Conservation (phyloP, 2,113 vertebrate species). For the Neotoma lepida region DNA sequence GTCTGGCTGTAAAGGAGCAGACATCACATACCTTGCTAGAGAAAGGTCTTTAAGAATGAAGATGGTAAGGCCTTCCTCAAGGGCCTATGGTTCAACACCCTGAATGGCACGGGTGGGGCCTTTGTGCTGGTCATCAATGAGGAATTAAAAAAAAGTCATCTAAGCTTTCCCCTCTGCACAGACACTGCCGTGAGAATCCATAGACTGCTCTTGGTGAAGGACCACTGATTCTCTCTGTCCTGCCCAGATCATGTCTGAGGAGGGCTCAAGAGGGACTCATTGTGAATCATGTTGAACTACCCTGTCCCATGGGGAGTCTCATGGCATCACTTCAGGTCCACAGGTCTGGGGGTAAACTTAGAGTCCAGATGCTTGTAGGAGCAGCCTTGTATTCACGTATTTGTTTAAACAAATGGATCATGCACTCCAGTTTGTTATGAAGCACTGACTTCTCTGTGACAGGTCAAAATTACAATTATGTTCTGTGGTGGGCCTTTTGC, state of each 20-base stretch:
- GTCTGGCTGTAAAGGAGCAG: neutral
- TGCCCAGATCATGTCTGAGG: neutral
- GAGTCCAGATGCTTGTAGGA: neutral
- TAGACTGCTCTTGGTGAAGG: neutral
- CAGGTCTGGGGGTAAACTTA: neutral
- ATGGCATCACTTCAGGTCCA: neutral
- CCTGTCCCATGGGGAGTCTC: neutral
- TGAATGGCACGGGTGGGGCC: neutral
- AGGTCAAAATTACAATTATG: neutral
- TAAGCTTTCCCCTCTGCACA: neutral
- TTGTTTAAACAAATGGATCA: neutral
- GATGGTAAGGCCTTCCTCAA: neutral
- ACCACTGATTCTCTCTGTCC: neutral
- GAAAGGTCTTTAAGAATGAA: neutral
- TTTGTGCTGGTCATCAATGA: neutral
- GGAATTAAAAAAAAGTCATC: neutral
- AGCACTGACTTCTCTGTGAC: neutral
- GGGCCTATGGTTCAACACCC: neutral
- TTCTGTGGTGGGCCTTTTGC: neutral
- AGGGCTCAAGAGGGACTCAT: neutral
- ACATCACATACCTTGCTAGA: neutral
- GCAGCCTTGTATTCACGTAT: neutral
- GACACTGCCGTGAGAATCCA: neutral
- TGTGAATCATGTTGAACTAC: neutral
- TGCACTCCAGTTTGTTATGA: neutral